phyloP scores from a whole-genome alignment of 2,797 vertebrate species.

The Sebastiscus tertius region DNA sequence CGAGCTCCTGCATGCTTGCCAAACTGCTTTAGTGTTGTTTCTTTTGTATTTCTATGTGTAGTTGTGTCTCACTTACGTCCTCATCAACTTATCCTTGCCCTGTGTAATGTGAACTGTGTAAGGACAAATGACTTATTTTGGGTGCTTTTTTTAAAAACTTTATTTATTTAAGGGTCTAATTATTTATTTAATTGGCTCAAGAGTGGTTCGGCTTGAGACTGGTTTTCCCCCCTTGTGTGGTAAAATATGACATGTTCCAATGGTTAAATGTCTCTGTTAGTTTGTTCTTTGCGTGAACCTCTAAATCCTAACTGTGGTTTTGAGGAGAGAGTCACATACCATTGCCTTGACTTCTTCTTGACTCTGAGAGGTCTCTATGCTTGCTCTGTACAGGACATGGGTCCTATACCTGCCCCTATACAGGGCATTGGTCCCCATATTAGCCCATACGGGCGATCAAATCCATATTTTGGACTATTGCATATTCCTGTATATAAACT shows the following conservation, averaged over 20 bases:
- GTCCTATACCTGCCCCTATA: conserved; percentile 89
- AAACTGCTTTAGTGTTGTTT: conserved; percentile 87
- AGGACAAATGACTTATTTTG: conserved; percentile 81
- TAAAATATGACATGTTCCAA: conserved; percentile 82
- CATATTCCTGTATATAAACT: conserved; percentile 98
- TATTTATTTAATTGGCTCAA: conserved; percentile 78
- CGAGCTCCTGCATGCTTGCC: conserved; percentile 87
- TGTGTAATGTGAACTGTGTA: conserved; percentile 84
- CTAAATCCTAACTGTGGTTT: conserved; percentile 85
- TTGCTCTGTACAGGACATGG: conserved; percentile 87
- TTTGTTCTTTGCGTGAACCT: conserved; percentile 89
- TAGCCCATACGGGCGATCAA: conserved; percentile 89
- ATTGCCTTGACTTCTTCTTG: conserved; percentile 97
- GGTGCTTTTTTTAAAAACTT: conserved; percentile 75
- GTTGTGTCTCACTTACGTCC: conserved; percentile 83
- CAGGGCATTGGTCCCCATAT: conserved; percentile 85
- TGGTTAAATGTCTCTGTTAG: conserved; percentile 84
- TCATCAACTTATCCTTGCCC: conserved; percentile 81
- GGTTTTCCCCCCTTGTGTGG: conserved; percentile 74
- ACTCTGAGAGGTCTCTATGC: conserved; percentile 92
- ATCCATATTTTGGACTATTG: conserved; percentile 97
- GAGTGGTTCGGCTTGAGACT: conserved; percentile 72
- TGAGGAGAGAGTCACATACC: conserved; percentile 91
- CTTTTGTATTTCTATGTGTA: conserved; percentile 83
- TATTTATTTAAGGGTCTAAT: conserved; percentile 83